Evolutionary conservation across 2,888 invertebrate species (phyloP).

Genomic region (Danaus chrysippus): DNA sequence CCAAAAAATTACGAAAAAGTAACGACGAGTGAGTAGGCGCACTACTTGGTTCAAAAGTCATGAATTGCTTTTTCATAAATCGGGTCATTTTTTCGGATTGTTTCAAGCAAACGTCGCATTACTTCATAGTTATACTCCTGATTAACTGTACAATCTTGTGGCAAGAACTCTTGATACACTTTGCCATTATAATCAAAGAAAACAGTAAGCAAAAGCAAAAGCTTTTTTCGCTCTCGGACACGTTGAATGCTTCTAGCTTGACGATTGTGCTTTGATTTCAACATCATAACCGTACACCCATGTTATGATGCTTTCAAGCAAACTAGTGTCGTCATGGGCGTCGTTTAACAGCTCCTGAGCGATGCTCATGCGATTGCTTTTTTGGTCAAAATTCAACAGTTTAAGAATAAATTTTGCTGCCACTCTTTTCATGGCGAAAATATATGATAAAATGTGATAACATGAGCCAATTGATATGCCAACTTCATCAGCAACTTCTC

Average conservation of each 20-base stretch:
- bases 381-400: too few relatives aligned
- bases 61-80: not conserved
- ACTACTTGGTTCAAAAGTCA: not conserved
- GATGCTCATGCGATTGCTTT: not conserved
- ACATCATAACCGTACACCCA: not conserved
- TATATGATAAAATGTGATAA: too few relatives aligned
- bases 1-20: slow-evolving; percentile 24
- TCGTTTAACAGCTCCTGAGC: not conserved
- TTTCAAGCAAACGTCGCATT: not conserved
- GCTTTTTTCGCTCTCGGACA: too few relatives aligned
- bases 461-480: not conserved
- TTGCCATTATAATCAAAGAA: slow-evolving; percentile 23
- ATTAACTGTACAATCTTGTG: slow-evolving; percentile 18
- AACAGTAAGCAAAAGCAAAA: slow-evolving; percentile 22
- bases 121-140: not conserved
- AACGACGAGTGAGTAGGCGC: not conserved
- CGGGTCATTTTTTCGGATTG: not conserved
- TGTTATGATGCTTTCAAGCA: not conserved
- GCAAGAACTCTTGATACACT: slow-evolving; percentile 23
- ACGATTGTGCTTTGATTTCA: not conserved
- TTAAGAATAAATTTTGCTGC: too few relatives aligned
- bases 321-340: not conserved
- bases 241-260: too few relatives aligned
- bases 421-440: too few relatives aligned
- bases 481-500: not conserved